These are phyloP conservation scores for Rhagonycha fulva DNA, from an alignment of 2,888 invertebrate species.

Conservation along the genomic window DNA sequence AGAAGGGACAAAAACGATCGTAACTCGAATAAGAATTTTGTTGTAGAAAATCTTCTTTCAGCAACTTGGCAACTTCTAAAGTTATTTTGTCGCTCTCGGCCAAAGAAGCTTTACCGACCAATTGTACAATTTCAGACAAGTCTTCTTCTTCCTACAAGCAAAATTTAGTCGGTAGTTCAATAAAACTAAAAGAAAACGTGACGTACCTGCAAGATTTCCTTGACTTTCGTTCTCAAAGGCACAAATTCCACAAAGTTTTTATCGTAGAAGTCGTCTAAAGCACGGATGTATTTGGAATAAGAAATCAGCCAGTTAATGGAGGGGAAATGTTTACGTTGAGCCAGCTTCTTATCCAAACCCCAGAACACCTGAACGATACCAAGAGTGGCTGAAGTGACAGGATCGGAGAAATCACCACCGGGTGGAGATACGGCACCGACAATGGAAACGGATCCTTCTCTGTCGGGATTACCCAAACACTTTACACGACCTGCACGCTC, in stretches of 20 bases:
- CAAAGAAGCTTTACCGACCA: slow-evolving; percentile 98
- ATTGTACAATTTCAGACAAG: slow-evolving; percentile 98
- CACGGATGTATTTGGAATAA: slow-evolving; percentile 94
- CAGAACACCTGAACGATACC: slow-evolving; percentile 98
- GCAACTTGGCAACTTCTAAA: slow-evolving; percentile 94
- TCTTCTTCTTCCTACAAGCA: slow-evolving; percentile 90
- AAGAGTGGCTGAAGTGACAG: slow-evolving; percentile 97
- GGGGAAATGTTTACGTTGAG: slow-evolving; percentile 99
- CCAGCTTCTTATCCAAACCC: slow-evolving; percentile 98
- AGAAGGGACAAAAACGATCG: slow-evolving; percentile 99
- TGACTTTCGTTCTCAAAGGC: slow-evolving; percentile 92
- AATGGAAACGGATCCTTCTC: slow-evolving; percentile 98
- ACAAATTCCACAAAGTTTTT: slow-evolving; percentile 98
- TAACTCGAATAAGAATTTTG: slow-evolving; percentile 97
- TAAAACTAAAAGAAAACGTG: background rate
- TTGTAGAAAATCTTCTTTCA: slow-evolving; percentile 99
- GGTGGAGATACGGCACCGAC: slow-evolving; percentile 99
- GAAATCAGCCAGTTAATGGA: slow-evolving; percentile 99
- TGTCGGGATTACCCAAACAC: slow-evolving; percentile 95
- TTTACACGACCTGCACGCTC: slow-evolving; percentile 98
- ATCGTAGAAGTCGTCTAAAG: slow-evolving; percentile 99
- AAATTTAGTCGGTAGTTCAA: slow-evolving; percentile 62
- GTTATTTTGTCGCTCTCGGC: slow-evolving; percentile 99
- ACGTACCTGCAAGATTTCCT: slow-evolving; percentile 56
- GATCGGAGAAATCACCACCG: slow-evolving; percentile 99